phyloP scores from a whole-genome alignment of 2,888 invertebrate genomes.

The Coleophora flavipennella region DNA sequence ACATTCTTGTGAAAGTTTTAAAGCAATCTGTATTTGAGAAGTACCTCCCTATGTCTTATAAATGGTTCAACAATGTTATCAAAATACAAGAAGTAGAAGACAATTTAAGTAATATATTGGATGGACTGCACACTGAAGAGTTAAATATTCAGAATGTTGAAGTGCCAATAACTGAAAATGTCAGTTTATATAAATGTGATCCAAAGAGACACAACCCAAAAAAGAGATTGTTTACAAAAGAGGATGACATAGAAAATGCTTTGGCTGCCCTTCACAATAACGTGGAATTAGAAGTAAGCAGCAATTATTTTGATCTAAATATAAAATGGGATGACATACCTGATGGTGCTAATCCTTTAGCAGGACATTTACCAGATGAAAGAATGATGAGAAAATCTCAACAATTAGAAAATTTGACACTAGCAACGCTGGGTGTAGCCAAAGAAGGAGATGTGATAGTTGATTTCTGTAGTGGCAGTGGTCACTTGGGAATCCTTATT shows the following conservation, averaged over 20 bases:
- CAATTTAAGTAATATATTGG: conserved; percentile 19
- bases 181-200: conserved; percentile 85
- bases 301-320: conserved; percentile 28
- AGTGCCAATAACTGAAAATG: conserved; percentile 68
- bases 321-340: conserved; percentile 83
- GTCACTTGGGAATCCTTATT: conserved; percentile 90
- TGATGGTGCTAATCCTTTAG: conserved; percentile 80
- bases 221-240: conserved; percentile 82
- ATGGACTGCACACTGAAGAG: conserved; percentile 17
- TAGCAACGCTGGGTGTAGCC: conserved; percentile 82
- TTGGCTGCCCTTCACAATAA: conserved; percentile 51
- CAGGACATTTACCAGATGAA: conserved; percentile 83
- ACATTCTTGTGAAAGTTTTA: conserved; percentile 70
- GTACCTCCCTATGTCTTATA: conserved; percentile 73
- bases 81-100: conserved; percentile 28
- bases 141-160: conserved; percentile 22
- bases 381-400: conserved; percentile 85
- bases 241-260: conserved; percentile 80
- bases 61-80: conserved; percentile 72
- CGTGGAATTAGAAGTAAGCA: conserved; percentile 48
- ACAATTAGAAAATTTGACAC: conserved; percentile 88
- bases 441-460: conserved; percentile 81
- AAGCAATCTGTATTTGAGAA: conserved; percentile 34
- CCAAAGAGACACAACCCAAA: conserved; percentile 82
- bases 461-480: conserved; percentile 96